Conservation (phyloP, 2,888 invertebrate genomes). For the Thymelicus acteon region DNA sequence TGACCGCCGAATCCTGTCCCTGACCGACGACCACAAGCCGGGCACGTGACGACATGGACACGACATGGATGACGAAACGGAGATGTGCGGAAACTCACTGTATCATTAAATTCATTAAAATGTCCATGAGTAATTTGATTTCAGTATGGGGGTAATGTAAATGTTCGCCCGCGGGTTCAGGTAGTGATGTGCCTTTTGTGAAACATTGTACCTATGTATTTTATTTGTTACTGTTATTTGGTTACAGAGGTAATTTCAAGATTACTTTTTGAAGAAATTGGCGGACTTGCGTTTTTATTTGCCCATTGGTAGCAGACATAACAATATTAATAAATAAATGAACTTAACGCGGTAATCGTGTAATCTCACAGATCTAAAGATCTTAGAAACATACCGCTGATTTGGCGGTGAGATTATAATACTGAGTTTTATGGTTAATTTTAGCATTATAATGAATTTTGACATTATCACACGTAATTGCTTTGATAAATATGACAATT, state of each 20-base stretch:
- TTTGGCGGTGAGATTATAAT: background rate
- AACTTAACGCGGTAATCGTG: background rate
- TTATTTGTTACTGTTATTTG: no score
- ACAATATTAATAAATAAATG: background rate
- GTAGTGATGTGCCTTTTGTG: slow-evolving; percentile 13
- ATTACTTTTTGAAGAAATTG: no score
- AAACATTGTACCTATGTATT: background rate
- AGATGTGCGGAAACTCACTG: slow-evolving; percentile 41
- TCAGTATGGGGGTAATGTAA: slow-evolving; percentile 38
- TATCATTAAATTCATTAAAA: slow-evolving; percentile 40
- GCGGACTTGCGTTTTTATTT: no score
- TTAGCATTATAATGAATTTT: background rate
- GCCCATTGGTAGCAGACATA: no score
- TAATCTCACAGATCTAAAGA: background rate
- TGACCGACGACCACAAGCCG: slow-evolving; percentile 54
- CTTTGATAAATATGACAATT: background rate
- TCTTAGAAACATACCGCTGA: background rate
- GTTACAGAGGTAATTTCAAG: no score
- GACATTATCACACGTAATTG: background rate
- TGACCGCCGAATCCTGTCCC: slow-evolving; percentile 69
- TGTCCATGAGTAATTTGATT: slow-evolving; percentile 46
- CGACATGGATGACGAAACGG: slow-evolving; percentile 64
- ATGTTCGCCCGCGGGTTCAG: slow-evolving; percentile 15
- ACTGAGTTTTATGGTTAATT: background rate
- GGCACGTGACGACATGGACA: slow-evolving; percentile 57